phyloP scores from a whole-genome alignment of 2,113 vertebrate species.

The Corapipo altera region DNA sequence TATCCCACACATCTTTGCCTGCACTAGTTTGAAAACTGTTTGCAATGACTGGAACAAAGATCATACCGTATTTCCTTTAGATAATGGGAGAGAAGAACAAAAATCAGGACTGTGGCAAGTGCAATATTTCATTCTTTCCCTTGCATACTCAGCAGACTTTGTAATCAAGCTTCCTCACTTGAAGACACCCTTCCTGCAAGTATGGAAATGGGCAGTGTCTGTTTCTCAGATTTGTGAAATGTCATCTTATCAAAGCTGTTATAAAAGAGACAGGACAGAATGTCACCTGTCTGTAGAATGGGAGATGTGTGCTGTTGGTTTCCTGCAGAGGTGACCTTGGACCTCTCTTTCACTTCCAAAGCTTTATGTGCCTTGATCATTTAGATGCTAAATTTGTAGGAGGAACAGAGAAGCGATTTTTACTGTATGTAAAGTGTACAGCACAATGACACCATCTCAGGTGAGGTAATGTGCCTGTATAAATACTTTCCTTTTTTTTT shows the following conservation, averaged over 20 bases:
- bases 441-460: neutral
- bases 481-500: neutral
- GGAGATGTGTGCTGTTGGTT: neutral
- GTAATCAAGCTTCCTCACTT: slow-evolving; percentile 33
- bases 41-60: neutral
- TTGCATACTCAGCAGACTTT: neutral
- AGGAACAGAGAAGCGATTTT: slow-evolving; percentile 12
- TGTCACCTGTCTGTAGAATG: neutral
- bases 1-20: neutral
- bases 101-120: neutral
- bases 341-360: neutral
- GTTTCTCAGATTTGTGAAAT: neutral
- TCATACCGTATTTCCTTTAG: neutral
- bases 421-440: neutral
- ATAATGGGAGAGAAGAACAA: neutral
- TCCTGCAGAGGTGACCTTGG: slow-evolving; percentile 32
- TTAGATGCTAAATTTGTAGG: slow-evolving; percentile 15
- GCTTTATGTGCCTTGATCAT: slow-evolving; percentile 1
- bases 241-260: neutral
- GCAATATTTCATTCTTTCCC: slow-evolving; percentile 7
- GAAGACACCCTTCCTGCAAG: slow-evolving; percentile 36
- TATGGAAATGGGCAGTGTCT: slow-evolving; percentile 9
- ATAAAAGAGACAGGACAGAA: neutral
- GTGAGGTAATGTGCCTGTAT: slow-evolving; percentile 3
- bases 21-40: neutral